phyloP scores from a whole-genome alignment of 37 sponge, comb jelly and placozoan species.

The Trichoplax adhaerens region DNA sequence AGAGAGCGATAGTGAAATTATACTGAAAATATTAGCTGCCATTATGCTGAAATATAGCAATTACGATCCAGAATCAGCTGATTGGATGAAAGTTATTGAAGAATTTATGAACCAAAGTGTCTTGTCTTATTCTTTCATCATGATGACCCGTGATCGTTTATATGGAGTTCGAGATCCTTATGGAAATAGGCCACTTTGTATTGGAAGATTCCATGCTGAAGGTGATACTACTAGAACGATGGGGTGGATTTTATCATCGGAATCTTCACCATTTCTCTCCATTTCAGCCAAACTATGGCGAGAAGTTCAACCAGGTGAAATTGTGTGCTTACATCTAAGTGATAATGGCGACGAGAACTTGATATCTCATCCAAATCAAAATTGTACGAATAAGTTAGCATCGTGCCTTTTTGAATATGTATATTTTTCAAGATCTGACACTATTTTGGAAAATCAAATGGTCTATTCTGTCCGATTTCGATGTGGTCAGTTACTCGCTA shows the following conservation, averaged over 20 bases:
- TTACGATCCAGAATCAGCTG: background rate
- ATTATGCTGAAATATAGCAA: background rate
- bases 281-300: background rate
- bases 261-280: conserved; percentile 13
- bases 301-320: conserved; percentile 16
- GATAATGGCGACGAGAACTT: background rate
- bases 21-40: background rate
- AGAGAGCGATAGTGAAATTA: conserved; percentile 6
- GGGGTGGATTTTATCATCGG: conserved; percentile 11
- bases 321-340: background rate
- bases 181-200: conserved; percentile 12
- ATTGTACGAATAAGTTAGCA: background rate
- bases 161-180: conserved; percentile 11
- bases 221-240: background rate
- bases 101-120: conserved; percentile 3
- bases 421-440: conserved; percentile 9
- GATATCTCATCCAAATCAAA: background rate
- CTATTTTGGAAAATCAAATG: conserved; percentile 2
- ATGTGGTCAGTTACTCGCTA: conserved; percentile 1
- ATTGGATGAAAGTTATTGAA: conserved; percentile 5
- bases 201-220: background rate
- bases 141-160: conserved; percentile 1
- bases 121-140: conserved; percentile 7
- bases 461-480: conserved; percentile 3
- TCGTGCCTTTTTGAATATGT: conserved; percentile 13